phyloP scores from a whole-genome alignment of 2,888 invertebrate genomes.

The Spisula solida region DNA sequence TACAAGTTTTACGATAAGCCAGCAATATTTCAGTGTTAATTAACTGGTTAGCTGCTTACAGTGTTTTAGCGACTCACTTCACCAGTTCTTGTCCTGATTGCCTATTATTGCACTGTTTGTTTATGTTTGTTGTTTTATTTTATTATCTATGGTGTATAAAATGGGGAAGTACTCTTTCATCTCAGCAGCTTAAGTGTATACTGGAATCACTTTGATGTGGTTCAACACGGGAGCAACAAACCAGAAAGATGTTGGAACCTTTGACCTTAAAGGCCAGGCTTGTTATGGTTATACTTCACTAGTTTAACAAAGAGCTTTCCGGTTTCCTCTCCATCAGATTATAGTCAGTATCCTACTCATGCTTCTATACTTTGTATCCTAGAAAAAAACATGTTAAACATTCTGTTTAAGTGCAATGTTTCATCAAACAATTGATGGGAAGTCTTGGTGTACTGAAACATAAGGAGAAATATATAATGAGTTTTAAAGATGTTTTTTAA shows the following conservation, averaged over 20 bases:
- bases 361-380: neutral
- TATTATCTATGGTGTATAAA: slow-evolving; percentile 15
- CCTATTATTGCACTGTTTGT: neutral
- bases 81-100: neutral
- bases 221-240: neutral
- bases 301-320: neutral
- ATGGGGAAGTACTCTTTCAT: neutral
- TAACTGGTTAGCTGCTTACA: too few species aligned
- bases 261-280: neutral
- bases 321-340: neutral
- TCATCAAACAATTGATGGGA: neutral
- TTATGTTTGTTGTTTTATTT: neutral
- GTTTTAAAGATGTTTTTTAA: neutral
- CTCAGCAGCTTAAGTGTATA: neutral
- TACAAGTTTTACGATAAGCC: too few species aligned
- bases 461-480: neutral
- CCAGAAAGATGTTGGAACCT: neutral
- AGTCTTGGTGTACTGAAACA: neutral
- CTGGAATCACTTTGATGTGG: neutral
- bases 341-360: neutral
- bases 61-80: too few species aligned
- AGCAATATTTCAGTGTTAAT: too few species aligned
- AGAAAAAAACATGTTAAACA: neutral
- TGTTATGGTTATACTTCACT: neutral
- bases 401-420: slow-evolving; percentile 1